Conservation (phyloP, 2,113 vertebrate genomes). For the Dicerorhinus sumatrensis region DNA sequence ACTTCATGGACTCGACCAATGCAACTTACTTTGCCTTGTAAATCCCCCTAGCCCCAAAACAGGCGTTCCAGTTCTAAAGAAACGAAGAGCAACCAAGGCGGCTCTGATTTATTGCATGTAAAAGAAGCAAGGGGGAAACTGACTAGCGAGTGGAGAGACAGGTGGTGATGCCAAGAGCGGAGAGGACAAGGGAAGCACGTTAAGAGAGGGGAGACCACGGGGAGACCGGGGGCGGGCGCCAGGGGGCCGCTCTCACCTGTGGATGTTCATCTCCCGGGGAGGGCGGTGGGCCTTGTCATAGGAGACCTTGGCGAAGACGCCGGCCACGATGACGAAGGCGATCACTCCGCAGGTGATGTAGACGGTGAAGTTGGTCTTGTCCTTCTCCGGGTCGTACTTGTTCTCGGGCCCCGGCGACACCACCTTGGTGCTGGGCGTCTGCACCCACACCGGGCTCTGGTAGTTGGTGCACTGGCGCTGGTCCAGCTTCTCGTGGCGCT, state of each 20-base stretch:
- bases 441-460: slow-evolving; percentile 93
- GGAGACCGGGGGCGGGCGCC: not conserved
- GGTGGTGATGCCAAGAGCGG: accelerated
- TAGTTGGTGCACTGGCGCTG: slow-evolving; percentile 96
- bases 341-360: slow-evolving; percentile 99
- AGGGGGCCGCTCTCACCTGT: slow-evolving; percentile 90
- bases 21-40: not conserved
- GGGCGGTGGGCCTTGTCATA: slow-evolving; percentile 98
- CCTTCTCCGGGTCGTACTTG: slow-evolving; percentile 95
- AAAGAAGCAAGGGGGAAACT: not conserved
- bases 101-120: not conserved
- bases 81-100: not conserved
- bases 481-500: slow-evolving; percentile 95
- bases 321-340: slow-evolving; percentile 96
- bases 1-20: not conserved
- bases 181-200: accelerated
- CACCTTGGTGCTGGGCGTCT: slow-evolving; percentile 89
- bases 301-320: slow-evolving; percentile 97
- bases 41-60: not conserved
- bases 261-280: slow-evolving; percentile 99
- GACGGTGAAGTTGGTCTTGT: slow-evolving; percentile 97
- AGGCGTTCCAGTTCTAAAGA: not conserved
- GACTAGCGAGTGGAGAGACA: not conserved
- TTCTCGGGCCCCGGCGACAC: slow-evolving; percentile 88
- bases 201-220: not conserved